Base-by-base conservation (phyloP, 1,140 invertebrate species). In the Drosophila persimilis region DNA sequence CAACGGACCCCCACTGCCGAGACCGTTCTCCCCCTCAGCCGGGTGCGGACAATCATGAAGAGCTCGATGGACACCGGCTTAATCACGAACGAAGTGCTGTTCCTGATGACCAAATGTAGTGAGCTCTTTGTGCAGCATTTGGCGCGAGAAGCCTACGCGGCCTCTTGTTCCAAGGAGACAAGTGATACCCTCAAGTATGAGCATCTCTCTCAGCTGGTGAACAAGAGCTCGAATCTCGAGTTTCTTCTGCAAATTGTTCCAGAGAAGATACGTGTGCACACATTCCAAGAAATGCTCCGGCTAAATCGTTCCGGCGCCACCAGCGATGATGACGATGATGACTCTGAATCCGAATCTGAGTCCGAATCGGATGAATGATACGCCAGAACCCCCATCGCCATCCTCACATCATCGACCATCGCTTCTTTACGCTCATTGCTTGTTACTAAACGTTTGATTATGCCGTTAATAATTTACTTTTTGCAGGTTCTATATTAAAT, bases 221-320 rank as follows among this genome's bases (percentile, higher is more conserved):
- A 90, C 57, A 84, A 89, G 41, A 66, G 73, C 41, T 76, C 77
- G 24, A 80, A 80, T 59, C 76, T 91, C 1, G 90, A 90, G 45
- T 91, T 91, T 11, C 56, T 91, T 15, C 55, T 91, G 1, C 90
- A 91, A 74, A 91, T 91, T 26, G 74, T 91, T n/a, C 90, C 90
- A 11, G 73, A 90, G 20, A 91, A 91, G 55, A 91, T 91, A 44
- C 83, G 79, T 4, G 90, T 91, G 7, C 74, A 85, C 26, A 85
- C 91, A 52, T 91, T 91, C 31, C 74, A 89, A 26, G 83, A 90
- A 47, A 79, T 91, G 75, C n/a, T 91, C 0, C 66, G 77, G 0
- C 11, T 83, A 5, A 90, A 90, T 17, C 83, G 83, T 2, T 63
- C 73, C 41, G 75, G 46, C 15, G 65, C 31, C 39, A 43, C 17